Evolutionary conservation across 2,113 vertebrate species (phyloP).

Genomic region (Pholis gunnellus): DNA sequence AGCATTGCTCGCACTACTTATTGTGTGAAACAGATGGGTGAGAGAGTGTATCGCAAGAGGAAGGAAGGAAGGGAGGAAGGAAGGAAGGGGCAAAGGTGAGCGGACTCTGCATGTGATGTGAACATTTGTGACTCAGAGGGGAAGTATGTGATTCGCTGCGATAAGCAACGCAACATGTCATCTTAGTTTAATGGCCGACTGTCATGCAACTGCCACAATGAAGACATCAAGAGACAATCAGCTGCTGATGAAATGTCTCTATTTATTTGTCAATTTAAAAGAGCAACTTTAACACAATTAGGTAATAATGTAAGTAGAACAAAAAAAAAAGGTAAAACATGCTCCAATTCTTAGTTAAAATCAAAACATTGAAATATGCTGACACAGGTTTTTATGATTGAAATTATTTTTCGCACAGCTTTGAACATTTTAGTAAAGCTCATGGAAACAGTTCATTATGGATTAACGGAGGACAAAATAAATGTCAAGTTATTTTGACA

Average conservation of each 20-base stretch:
- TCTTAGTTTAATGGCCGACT: conserved; percentile 48
- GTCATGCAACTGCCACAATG: conserved; percentile 65
- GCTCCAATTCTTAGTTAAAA: conserved; percentile 35
- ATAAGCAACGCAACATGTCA: conserved; percentile 46
- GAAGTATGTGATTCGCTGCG: conserved; percentile 43
- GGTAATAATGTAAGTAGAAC: not conserved
- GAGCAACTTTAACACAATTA: conserved; percentile 53
- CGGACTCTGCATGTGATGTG: conserved; percentile 43
- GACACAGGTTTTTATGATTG: conserved; percentile 23
- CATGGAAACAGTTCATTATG: conserved; percentile 20
- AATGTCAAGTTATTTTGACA: conserved; percentile 8
- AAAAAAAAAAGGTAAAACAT: conserved; percentile 14
- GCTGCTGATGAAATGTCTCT: conserved; percentile 63
- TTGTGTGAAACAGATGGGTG: conserved; percentile 28
- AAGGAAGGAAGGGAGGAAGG: not conserved
- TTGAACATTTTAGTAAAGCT: not conserved
- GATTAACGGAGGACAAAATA: conserved; percentile 36
- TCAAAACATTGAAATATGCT: conserved; percentile 20
- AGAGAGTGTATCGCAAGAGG: conserved; percentile 5
- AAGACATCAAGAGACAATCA: conserved; percentile 71
- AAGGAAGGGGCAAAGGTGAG: conserved; percentile 37
- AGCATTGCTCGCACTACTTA: not conserved
- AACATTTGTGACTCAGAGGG: conserved; percentile 55
- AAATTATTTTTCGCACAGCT: conserved; percentile 15
- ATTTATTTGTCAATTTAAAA: conserved; percentile 73